Conservation (phyloP, 2,888 invertebrate species). For the Margaritifera margaritifera region DNA sequence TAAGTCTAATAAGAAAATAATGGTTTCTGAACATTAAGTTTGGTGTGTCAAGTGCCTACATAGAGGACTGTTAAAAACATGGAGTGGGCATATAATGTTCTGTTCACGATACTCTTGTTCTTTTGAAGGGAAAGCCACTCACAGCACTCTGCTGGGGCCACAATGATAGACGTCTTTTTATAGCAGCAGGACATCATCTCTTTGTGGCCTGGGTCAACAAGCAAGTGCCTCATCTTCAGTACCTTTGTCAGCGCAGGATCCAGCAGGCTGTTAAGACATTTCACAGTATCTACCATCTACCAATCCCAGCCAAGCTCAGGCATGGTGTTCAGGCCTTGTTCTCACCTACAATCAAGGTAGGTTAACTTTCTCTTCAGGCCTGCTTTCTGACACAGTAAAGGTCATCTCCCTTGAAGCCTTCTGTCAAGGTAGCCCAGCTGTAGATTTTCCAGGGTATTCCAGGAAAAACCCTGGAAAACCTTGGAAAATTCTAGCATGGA, state of each 20-base stretch:
- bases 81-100: no score
- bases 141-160: slow-evolving; percentile 98
- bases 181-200: slow-evolving; percentile 90
- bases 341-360: slow-evolving; percentile 90
- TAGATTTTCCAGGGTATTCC: no score
- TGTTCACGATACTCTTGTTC: slow-evolving; percentile 1
- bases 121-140: slow-evolving; percentile 78
- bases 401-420: no score
- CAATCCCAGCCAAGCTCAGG: slow-evolving; percentile 86
- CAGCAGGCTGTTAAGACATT: slow-evolving; percentile 77
- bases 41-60: no score
- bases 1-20: no score
- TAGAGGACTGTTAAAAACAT: no score
- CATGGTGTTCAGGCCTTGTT: slow-evolving; percentile 63
- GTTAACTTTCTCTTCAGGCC: slow-evolving; percentile 49
- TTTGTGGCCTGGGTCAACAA: slow-evolving; percentile 96
- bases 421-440: no score
- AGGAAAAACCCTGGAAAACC: no score
- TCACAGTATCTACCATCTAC: slow-evolving; percentile 83
- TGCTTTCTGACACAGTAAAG: no score
- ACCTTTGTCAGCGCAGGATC: slow-evolving; percentile 84
- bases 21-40: no score
- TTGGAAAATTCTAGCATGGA: no score
- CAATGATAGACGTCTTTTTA: slow-evolving; percentile 94
- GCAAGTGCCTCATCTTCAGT: slow-evolving; percentile 90